Evolutionary conservation across 2,797 vertebrate species (phyloP).

Genomic region (Dallia pectoralis): DNA sequence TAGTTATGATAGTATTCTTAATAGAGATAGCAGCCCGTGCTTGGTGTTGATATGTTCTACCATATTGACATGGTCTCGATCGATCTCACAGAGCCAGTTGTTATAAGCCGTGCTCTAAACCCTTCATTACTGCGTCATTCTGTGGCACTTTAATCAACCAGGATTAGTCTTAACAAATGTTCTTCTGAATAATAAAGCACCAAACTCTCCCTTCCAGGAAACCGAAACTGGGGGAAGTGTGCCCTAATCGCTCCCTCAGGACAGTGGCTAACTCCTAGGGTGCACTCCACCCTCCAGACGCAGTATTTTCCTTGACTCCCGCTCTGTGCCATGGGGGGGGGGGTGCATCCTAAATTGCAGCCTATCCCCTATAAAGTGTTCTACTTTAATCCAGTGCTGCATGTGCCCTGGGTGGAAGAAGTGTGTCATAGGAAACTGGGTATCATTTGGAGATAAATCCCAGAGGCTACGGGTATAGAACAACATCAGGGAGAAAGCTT

Average conservation of each 20-base stretch:
- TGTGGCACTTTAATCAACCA: too few relatives aligned
- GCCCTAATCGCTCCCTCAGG: not conserved
- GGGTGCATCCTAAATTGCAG: not conserved
- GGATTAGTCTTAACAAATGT: too few relatives aligned
- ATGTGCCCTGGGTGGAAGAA: not conserved
- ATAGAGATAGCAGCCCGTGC: too few relatives aligned
- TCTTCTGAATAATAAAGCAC: too few relatives aligned
- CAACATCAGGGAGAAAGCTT: slow-evolving; percentile 6
- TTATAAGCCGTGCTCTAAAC: too few relatives aligned
- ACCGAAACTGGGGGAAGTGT: too few relatives aligned
- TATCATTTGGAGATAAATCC: not conserved
- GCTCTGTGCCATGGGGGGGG: not conserved
- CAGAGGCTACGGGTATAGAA: not conserved
- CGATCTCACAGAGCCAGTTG: not conserved
- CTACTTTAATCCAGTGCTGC: not conserved
- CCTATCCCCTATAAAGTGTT: not conserved
- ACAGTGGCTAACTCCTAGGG: not conserved
- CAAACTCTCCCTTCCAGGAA: too few relatives aligned
- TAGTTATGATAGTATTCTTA: too few relatives aligned
- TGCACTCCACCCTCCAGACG: not conserved
- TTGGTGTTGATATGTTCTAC: not conserved
- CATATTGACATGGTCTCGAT: not conserved
- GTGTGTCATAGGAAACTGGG: not conserved
- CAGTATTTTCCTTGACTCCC: slow-evolving; percentile 10
- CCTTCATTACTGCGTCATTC: too few relatives aligned